These are phyloP conservation scores for Stictonetta naevosa DNA, from an alignment of 2,113 vertebrate species.

Conservation along the genomic window DNA sequence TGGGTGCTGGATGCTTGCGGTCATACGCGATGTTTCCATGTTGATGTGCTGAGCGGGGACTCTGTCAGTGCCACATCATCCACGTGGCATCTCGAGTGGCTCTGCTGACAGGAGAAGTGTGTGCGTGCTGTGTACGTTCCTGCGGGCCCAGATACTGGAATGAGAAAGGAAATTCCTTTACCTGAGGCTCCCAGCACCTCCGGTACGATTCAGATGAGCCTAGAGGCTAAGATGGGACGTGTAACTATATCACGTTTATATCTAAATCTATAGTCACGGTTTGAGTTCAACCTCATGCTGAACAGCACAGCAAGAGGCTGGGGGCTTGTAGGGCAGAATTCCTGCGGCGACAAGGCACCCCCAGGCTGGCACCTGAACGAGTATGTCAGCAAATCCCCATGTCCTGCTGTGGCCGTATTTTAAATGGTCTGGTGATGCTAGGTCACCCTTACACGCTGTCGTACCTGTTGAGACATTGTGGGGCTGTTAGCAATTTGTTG, in stretches of 20 bases:
- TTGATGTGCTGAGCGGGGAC: background rate
- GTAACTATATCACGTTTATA: background rate
- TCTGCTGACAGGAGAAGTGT: background rate
- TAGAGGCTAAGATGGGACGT: background rate
- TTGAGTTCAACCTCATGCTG: background rate
- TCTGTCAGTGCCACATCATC: background rate
- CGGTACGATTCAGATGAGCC: background rate
- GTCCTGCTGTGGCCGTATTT: background rate
- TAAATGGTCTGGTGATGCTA: background rate
- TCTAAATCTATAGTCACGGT: background rate
- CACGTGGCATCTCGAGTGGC: background rate
- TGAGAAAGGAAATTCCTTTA: background rate
- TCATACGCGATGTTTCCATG: background rate
- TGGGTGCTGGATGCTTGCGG: background rate
- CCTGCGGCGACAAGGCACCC: background rate
- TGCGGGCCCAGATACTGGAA: background rate
- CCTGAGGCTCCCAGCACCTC: background rate
- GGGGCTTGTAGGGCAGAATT: background rate
- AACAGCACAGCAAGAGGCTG: background rate
- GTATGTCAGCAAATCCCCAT: background rate
- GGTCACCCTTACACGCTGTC: background rate
- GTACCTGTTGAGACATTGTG: fast-evolving
- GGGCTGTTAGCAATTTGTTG: background rate
- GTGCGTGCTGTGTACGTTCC: background rate
- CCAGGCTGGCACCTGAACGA: background rate